These are phyloP conservation scores for Ypsolopha sequella DNA, from an alignment of 2,888 invertebrate genomes.

Conservation along the genomic window DNA sequence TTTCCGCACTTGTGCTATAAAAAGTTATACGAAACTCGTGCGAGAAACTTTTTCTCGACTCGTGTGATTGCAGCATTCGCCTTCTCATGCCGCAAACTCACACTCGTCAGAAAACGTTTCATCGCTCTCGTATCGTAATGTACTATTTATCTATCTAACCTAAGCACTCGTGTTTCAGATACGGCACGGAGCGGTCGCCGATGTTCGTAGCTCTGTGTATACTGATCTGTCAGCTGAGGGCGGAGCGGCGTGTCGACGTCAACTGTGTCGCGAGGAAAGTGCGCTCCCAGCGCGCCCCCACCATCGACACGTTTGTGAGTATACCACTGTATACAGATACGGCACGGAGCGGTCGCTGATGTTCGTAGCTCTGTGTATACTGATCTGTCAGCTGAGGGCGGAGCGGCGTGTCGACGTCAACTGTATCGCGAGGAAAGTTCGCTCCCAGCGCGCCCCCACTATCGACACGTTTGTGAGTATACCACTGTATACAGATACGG, in stretches of 20 bases:
- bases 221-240: neutral
- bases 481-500: slow-evolving; percentile 69
- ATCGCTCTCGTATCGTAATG: no score
- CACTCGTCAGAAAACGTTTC: no score
- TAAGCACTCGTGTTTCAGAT: neutral
- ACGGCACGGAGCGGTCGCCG: slow-evolving; percentile 36
- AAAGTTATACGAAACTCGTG: no score
- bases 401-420: slow-evolving; percentile 91
- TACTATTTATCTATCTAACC: no score
- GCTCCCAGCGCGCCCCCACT: slow-evolving; percentile 86
- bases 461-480: slow-evolving; percentile 85
- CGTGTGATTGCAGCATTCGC: no score
- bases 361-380: slow-evolving; percentile 85
- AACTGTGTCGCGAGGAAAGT: slow-evolving; percentile 82
- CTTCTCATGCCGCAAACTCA: no score
- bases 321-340: neutral
- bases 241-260: slow-evolving; percentile 75
- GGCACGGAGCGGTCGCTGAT: neutral
- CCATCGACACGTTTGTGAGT: slow-evolving; percentile 80
- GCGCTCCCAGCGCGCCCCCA: slow-evolving; percentile 79
- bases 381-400: slow-evolving; percentile 85
- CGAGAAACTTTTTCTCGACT: no score
- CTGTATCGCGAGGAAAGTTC: slow-evolving; percentile 84
- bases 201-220: no score
- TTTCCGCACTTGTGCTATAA: no score